These are phyloP conservation scores for Puffinus mauretanicus DNA, from an alignment of 2,113 vertebrate genomes.

Conservation along the genomic window DNA sequence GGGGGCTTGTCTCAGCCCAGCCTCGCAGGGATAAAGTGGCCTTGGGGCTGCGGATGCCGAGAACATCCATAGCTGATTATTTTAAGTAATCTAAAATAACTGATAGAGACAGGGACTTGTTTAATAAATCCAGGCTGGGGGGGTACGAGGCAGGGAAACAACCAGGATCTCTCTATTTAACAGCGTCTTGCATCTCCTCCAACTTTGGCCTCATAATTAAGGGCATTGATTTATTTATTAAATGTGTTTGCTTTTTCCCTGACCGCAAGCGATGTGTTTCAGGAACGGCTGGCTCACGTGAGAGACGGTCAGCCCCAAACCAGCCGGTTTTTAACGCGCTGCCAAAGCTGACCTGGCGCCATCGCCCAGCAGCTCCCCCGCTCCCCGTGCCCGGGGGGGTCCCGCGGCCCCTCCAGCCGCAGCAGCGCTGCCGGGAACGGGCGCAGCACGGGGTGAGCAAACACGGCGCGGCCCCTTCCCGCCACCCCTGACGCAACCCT, in stretches of 20 bases:
- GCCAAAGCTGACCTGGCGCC: background rate
- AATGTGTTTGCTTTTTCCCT: background rate
- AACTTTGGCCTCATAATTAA: rapidly evolving
- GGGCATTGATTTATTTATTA: background rate
- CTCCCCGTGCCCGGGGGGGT: rapidly evolving
- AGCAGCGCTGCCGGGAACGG: background rate
- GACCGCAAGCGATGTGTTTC: too few species aligned
- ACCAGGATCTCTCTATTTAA: background rate
- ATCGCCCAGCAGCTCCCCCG: too few species aligned
- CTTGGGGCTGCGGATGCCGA: background rate
- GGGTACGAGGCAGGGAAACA: too few species aligned
- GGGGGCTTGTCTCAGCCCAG: background rate
- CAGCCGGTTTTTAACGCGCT: rapidly evolving
- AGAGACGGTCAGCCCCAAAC: background rate
- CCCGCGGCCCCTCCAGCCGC: background rate
- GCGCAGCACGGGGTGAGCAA: background rate
- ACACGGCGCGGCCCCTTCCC: background rate
- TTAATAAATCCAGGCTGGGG: background rate
- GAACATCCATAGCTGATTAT: rapidly evolving
- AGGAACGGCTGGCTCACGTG: background rate
- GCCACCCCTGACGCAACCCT: rapidly evolving
- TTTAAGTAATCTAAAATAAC: background rate
- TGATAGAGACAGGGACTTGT: too few species aligned
- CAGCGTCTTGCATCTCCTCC: background rate
- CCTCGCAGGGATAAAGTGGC: too few species aligned